These are phyloP conservation scores for Aphelinus atriplicis DNA, from an alignment of 1,140 invertebrate species.

Conservation along the genomic window DNA sequence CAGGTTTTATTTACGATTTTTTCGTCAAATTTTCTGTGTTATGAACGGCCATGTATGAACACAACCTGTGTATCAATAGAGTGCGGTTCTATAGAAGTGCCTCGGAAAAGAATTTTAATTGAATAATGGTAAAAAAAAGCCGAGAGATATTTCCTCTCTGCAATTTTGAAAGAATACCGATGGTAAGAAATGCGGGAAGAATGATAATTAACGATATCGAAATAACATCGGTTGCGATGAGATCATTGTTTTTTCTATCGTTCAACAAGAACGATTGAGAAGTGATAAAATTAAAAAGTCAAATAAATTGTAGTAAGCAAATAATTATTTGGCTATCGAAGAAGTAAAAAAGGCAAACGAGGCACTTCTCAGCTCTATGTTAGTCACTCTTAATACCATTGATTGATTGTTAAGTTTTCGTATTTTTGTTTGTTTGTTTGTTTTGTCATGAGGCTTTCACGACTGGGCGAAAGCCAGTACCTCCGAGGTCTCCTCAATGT, in stretches of 20 bases:
- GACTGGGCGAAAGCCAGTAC: conserved; percentile 62
- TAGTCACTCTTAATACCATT: conserved; percentile 39
- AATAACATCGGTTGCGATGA: too few relatives aligned
- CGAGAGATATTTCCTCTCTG: too few relatives aligned
- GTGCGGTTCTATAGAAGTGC: conserved; percentile 33
- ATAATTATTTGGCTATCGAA: too few relatives aligned
- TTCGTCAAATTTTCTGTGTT: conserved; percentile 28
- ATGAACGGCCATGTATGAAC: background rate
- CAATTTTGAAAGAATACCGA: too few relatives aligned
- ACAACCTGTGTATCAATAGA: conserved; percentile 30
- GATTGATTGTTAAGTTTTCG: conserved; percentile 9
- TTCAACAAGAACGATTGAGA: too few relatives aligned
- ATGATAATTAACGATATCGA: too few relatives aligned
- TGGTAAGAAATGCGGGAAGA: too few relatives aligned
- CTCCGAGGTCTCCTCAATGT: conserved; percentile 89
- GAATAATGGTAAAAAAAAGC: too few relatives aligned
- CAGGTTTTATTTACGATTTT: conserved; percentile 26
- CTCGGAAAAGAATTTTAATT: background rate
- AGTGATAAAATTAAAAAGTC: too few relatives aligned
- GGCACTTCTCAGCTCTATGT: conserved; percentile 30
- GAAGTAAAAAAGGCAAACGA: conserved; percentile 3
- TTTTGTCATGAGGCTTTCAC: conserved; percentile 33
- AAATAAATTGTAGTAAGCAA: too few relatives aligned
- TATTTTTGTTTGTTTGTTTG: background rate
- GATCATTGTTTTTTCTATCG: too few relatives aligned